Conservation (phyloP, 2,797 vertebrate genomes). For the Brachyalestes nurse region DNA sequence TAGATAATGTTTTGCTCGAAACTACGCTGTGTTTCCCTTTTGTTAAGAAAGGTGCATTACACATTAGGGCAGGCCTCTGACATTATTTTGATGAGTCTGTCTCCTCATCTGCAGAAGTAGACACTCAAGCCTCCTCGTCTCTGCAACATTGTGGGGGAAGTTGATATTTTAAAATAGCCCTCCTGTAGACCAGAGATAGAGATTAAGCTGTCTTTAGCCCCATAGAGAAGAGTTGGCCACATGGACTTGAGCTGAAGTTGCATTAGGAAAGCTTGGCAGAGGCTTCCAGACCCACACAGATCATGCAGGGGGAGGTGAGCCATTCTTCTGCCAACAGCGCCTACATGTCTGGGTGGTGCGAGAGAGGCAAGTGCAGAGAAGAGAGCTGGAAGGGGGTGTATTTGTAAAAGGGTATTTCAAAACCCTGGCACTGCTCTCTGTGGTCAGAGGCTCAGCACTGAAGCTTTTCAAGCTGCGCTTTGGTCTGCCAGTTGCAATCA, state of each 20-base stretch:
- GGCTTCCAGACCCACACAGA: constrained; percentile 13
- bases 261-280: constrained; percentile 51
- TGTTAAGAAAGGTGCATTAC: not conserved
- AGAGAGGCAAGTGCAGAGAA: constrained; percentile 48
- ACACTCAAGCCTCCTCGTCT: not conserved
- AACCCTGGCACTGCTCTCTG: constrained; percentile 54
- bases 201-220: constrained; percentile 43
- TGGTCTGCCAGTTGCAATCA: constrained; percentile 40
- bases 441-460: constrained; percentile 58
- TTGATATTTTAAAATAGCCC: constrained; percentile 42
- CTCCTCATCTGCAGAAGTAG: constrained; percentile 34
- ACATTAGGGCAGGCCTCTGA: not conserved
- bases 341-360: constrained; percentile 54
- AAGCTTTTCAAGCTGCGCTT: constrained; percentile 47
- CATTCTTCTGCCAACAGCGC: constrained; percentile 55
- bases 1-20: not conserved
- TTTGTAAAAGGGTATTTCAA: constrained; percentile 60
- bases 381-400: constrained; percentile 43
- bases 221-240: constrained; percentile 18
- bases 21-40: not conserved
- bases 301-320: constrained; percentile 36
- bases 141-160: constrained; percentile 10
- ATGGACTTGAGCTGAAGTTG: constrained; percentile 21
- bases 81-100: constrained; percentile 12
- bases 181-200: constrained; percentile 26